phyloP scores from a whole-genome alignment of 2,113 vertebrate species.

The Oryzias celebensis region DNA sequence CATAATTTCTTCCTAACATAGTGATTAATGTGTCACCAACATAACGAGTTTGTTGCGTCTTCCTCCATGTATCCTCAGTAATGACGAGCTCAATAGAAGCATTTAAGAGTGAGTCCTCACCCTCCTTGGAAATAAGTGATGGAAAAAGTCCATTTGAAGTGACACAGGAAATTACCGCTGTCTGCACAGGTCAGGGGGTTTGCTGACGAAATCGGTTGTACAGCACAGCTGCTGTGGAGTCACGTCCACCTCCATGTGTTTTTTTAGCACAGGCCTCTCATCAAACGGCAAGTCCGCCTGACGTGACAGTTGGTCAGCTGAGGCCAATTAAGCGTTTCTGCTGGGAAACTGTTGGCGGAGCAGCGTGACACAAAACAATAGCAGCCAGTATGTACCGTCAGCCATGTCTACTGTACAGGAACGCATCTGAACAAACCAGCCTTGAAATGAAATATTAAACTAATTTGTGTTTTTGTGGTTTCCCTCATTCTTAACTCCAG shows the following conservation, averaged over 20 bases:
- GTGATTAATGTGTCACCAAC: slow-evolving; percentile 1
- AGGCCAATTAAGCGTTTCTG: slow-evolving; percentile 39
- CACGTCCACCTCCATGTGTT: slow-evolving; percentile 12
- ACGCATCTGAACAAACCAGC: slow-evolving; percentile 45
- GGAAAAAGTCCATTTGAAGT: slow-evolving; percentile 30
- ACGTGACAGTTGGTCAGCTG: slow-evolving; percentile 19
- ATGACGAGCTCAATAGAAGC: slow-evolving; percentile 35
- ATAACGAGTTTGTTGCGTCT: too few relatives aligned
- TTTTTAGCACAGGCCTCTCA: slow-evolving; percentile 24
- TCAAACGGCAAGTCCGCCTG: slow-evolving; percentile 12
- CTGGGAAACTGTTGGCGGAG: slow-evolving; percentile 37
- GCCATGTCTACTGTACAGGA: slow-evolving; percentile 33
- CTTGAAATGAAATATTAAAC: slow-evolving; percentile 58
- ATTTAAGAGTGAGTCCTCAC: slow-evolving; percentile 50
- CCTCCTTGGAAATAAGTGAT: slow-evolving; percentile 26
- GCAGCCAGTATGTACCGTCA: slow-evolving; percentile 43
- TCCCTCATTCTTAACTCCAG: slow-evolving; percentile 57
- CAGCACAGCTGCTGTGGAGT: slow-evolving; percentile 1
- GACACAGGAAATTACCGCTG: slow-evolving; percentile 14
- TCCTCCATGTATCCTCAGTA: slow-evolving; percentile 10
- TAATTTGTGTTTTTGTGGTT: slow-evolving; percentile 57
- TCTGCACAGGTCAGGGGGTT: slow-evolving; percentile 31
- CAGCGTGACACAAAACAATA: slow-evolving; percentile 39
- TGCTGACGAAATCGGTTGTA: slow-evolving; percentile 24
- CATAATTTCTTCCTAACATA: slow-evolving; percentile 33